These are phyloP conservation scores for Orthosia incerta DNA, from an alignment of 2,888 invertebrate species.

Conservation along the genomic window DNA sequence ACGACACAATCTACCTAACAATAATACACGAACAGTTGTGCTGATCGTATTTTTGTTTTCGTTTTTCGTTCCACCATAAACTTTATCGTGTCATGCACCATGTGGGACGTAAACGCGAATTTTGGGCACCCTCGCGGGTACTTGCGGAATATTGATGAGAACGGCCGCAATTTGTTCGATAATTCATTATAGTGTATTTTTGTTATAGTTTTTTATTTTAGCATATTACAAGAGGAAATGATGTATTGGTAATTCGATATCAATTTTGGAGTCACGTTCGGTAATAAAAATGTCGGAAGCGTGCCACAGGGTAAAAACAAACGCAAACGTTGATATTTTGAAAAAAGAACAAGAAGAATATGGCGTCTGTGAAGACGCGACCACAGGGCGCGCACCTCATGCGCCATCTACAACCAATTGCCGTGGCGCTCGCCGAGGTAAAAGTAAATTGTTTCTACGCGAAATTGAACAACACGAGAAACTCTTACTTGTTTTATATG, in stretches of 20 bases:
- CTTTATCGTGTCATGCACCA: slow-evolving; percentile 83
- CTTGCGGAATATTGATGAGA: slow-evolving; percentile 75
- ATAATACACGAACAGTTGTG: slow-evolving; percentile 83
- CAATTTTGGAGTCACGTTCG: slow-evolving; percentile 59
- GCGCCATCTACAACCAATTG: slow-evolving; percentile 89
- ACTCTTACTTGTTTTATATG: slow-evolving; percentile 63
- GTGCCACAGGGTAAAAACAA: slow-evolving; percentile 66
- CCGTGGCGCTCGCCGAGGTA: slow-evolving; percentile 80
- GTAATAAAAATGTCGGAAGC: slow-evolving; percentile 71
- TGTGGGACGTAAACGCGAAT: slow-evolving; percentile 79
- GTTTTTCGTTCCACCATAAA: slow-evolving; percentile 82
- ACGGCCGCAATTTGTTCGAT: slow-evolving; percentile 67
- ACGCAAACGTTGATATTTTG: slow-evolving; percentile 68
- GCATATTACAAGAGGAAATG: slow-evolving; percentile 58
- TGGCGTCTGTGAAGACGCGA: slow-evolving; percentile 82
- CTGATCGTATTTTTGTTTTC: slow-evolving; percentile 79
- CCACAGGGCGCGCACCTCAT: slow-evolving; percentile 85
- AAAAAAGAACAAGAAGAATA: slow-evolving; percentile 77
- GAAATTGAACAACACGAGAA: slow-evolving; percentile 72
- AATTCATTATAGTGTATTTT: slow-evolving; percentile 60
- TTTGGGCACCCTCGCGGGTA: slow-evolving; percentile 74
- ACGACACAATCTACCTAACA: slow-evolving; percentile 79
- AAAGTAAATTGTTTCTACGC: slow-evolving; percentile 82
- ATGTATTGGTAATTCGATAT: slow-evolving; percentile 55
- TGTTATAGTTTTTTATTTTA: slow-evolving; percentile 53